Evolutionary conservation across 2,113 vertebrate species (phyloP), one percentile per base, ranked within the genome.

Genomic region (Machaerirhynchus nigripectus): DNA sequence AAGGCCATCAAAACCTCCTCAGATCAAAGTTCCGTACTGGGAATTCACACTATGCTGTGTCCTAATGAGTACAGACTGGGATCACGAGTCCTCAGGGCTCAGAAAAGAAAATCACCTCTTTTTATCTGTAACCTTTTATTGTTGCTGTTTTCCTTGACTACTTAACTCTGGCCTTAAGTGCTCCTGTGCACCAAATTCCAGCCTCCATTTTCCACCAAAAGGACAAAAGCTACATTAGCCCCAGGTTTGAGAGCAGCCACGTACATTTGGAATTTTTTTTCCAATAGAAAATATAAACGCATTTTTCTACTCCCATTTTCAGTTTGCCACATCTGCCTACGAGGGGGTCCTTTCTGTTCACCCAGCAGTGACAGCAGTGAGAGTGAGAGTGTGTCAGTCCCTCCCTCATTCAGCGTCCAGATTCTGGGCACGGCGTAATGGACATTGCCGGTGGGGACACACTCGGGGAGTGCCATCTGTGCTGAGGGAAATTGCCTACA

Each of bases 111-210:
- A 59, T 22, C 31, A 53, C 6, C 26, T 89, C 42, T 70, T 96
- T 96, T 89, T 61, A 77, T 90, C 69, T 74, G 35, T 65, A 73
- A 84, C 44, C 69, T 82, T 95, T 83, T 80, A 73, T 55, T 91
- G 75, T 37, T 89, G 64, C 84, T 79, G 63, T 59, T 90, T 89
- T 71, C 84, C 70, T 64, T 84, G 68, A 56, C 78, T 81, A n/a
- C 68, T 89, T 89, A 78, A 78, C 80, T 95, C 65, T 57, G 55
- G 55, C 69, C 76, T 87, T 73, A 95, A 96, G 73, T 87, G 89
- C 49, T 92, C 82, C 77, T 55, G 78, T 61, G 53, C 64, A 64
- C 35, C 57, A 53, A 55, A 64, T 71, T 70, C 77, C 91, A 96
- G 53, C 55, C 49, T 94, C 55, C 44, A 23, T 82, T 90, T 84